phyloP scores from a whole-genome alignment of 1,140 invertebrate species.

The Rhagoletis zephyria region DNA sequence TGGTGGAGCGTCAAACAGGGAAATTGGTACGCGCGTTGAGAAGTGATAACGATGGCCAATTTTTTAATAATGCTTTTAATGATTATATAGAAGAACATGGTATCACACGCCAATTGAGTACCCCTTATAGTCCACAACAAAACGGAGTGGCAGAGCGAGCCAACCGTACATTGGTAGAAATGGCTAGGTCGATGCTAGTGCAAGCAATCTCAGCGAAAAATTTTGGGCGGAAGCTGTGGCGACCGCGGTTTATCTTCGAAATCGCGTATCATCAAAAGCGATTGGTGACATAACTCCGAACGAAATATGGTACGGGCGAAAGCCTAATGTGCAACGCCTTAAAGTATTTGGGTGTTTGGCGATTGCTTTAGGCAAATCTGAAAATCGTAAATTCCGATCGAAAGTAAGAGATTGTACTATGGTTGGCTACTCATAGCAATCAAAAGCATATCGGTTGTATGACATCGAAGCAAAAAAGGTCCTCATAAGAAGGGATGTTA shows the following conservation, averaged over 20 bases:
- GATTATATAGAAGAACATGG: constrained; percentile 52
- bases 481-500: constrained; percentile 59
- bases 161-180: constrained; percentile 62
- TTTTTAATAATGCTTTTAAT: constrained; percentile 49
- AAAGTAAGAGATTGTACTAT: constrained; percentile 69
- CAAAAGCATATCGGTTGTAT: constrained; percentile 72
- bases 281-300: constrained; percentile 63
- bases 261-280: constrained; percentile 59
- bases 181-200: constrained; percentile 67
- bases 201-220: constrained; percentile 64
- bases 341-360: constrained; percentile 67
- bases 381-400: constrained; percentile 66
- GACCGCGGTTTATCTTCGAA: constrained; percentile 59
- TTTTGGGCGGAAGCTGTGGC: constrained; percentile 63
- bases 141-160: constrained; percentile 67
- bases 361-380: constrained; percentile 67
- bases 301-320: constrained; percentile 68
- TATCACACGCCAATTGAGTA: constrained; percentile 59
- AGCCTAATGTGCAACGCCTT: constrained; percentile 66
- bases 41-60: constrained; percentile 63
- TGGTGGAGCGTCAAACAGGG: constrained; percentile 61
- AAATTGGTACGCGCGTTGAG: constrained; percentile 61
- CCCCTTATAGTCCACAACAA: constrained; percentile 67
- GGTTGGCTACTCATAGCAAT: constrained; percentile 72
- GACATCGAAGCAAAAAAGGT: constrained; percentile 62